phyloP scores from a whole-genome alignment of 2,888 invertebrate genomes.

The Lepidochrysops patricia region DNA sequence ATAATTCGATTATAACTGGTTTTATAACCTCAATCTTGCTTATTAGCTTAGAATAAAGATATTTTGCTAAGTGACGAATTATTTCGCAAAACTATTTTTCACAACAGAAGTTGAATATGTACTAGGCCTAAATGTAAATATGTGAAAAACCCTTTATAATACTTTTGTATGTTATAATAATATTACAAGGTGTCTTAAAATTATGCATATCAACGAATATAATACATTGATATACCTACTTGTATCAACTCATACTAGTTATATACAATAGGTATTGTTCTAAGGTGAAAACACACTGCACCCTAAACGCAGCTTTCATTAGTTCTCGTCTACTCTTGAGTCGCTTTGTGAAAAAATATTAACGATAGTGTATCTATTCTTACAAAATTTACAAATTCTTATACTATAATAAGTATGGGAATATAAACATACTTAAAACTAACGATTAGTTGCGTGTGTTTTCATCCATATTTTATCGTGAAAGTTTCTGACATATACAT shows the following conservation, averaged over 20 bases:
- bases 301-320: not conserved
- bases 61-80: conserved; percentile 17
- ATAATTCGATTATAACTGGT: conserved; percentile 11
- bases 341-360: not conserved
- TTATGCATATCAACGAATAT: conserved; percentile 69
- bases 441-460: not conserved
- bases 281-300: not conserved
- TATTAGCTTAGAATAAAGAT: conserved; percentile 16
- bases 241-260: conserved; percentile 8
- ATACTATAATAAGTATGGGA: too few relatives aligned
- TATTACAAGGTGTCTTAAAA: conserved; percentile 71
- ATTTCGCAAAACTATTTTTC: conserved; percentile 18
- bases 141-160: conserved; percentile 41
- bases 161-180: conserved; percentile 57
- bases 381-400: too few relatives aligned
- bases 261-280: not conserved
- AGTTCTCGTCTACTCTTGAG: not conserved
- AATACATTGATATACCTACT: conserved; percentile 16
- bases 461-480: not conserved
- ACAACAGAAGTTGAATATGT: conserved; percentile 22
- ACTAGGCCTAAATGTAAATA: conserved; percentile 51
- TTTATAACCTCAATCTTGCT: conserved; percentile 15
- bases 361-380: too few relatives aligned
- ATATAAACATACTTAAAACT: too few relatives aligned
- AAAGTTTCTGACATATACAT: too few relatives aligned